Conservation (phyloP, 2,888 invertebrate species). For the Euplagia quadripunctaria region DNA sequence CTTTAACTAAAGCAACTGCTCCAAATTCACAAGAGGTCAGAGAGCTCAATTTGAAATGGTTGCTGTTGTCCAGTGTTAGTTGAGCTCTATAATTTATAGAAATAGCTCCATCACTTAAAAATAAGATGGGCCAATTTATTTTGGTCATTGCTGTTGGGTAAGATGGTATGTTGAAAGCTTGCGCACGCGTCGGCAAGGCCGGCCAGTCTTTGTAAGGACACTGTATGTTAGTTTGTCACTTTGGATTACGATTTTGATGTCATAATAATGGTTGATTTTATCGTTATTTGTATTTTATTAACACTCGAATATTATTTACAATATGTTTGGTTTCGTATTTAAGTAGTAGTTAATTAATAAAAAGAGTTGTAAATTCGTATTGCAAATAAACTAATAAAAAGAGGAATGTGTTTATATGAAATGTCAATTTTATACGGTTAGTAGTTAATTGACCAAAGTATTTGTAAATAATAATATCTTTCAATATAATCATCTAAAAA, state of each 20-base stretch:
- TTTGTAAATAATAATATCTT: too few species aligned
- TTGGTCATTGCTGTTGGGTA: conserved; percentile 63
- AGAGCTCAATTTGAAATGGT: conserved; percentile 52
- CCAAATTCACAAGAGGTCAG: conserved; percentile 39
- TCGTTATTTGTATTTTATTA: conserved; percentile 5
- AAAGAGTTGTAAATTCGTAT: not conserved
- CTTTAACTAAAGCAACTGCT: conserved; percentile 29
- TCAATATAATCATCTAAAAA: too few species aligned
- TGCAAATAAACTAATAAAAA: not conserved
- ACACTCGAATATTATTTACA: not conserved
- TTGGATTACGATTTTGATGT: conserved; percentile 48
- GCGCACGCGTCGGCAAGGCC: conserved; percentile 71
- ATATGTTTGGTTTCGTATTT: not conserved
- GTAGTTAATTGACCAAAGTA: not conserved
- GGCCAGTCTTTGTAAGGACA: conserved; percentile 73
- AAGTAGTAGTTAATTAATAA: not conserved
- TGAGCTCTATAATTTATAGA: conserved; percentile 34
- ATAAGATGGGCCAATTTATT: conserved; percentile 35
- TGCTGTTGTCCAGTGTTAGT: conserved; percentile 26
- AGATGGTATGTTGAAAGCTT: conserved; percentile 74
- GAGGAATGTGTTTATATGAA: not conserved
- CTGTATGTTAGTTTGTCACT: conserved; percentile 53
- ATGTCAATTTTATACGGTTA: not conserved
- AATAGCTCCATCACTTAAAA: conserved; percentile 26
- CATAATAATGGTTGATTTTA: conserved; percentile 25